phyloP scores from a whole-genome alignment of 2,113 vertebrate species.

The Zingel zingel region DNA sequence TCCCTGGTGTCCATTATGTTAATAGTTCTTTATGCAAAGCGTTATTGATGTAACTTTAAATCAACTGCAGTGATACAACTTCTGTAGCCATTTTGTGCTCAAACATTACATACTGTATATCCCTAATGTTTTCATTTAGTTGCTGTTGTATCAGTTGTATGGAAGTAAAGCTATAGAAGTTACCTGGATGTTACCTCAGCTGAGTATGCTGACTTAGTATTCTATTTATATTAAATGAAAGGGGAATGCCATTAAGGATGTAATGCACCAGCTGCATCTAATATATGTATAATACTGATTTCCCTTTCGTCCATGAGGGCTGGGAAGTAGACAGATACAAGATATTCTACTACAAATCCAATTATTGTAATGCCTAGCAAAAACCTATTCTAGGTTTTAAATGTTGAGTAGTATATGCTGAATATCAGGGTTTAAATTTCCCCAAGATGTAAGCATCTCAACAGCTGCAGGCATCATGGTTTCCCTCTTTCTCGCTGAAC shows the following conservation, averaged over 20 bases:
- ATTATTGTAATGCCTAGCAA: background rate
- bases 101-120: background rate
- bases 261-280: background rate
- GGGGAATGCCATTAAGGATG: background rate
- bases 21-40: too few species aligned
- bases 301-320: background rate
- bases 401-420: background rate
- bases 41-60: background rate
- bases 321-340: background rate
- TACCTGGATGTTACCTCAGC: background rate
- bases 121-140: background rate
- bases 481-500: slow-evolving; percentile 42
- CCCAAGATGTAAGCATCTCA: slow-evolving; percentile 12
- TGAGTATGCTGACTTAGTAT: background rate
- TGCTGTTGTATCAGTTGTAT: background rate
- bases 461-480: background rate
- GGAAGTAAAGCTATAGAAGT: background rate
- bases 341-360: background rate
- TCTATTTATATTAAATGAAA: background rate
- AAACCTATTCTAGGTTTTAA: background rate
- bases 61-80: background rate
- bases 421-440: slow-evolving; percentile 21
- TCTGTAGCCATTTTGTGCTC: background rate
- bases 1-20: background rate
- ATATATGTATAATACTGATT: background rate